These are phyloP conservation scores for Ondatra zibethicus DNA, from an alignment of 2,113 vertebrate species.

Conservation along the genomic window DNA sequence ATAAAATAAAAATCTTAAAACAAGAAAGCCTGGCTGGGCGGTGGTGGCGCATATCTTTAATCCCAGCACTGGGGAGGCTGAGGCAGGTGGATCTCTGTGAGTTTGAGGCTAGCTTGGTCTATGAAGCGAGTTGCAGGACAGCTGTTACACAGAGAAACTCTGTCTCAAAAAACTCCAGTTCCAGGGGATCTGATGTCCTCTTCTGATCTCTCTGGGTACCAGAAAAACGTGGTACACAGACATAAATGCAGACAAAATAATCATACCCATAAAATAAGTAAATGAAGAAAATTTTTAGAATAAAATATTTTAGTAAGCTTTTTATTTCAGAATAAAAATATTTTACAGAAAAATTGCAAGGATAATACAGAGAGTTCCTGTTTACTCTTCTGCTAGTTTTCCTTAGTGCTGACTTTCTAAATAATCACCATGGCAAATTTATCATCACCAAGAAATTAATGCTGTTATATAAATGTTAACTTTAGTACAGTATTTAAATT, in stretches of 20 bases:
- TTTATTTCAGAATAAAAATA: neutral
- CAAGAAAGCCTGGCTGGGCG: too few relatives aligned
- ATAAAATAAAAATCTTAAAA: too few relatives aligned
- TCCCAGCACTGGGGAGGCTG: too few relatives aligned
- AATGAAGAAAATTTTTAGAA: neutral
- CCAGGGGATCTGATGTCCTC: neutral
- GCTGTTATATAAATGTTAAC: neutral
- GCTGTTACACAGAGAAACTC: too few relatives aligned
- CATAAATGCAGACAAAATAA: neutral
- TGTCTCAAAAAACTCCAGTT: neutral
- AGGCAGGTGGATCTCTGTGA: too few relatives aligned
- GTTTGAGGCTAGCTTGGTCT: too few relatives aligned
- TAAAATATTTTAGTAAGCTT: neutral
- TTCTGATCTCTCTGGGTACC: neutral
- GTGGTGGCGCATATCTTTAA: too few relatives aligned
- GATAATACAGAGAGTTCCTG: neutral
- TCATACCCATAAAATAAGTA: neutral
- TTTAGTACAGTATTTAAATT: slow-evolving; percentile 36
- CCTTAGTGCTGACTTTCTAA: neutral
- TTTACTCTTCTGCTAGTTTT: neutral
- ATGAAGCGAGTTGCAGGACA: too few relatives aligned
- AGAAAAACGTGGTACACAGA: neutral
- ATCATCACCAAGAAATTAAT: neutral
- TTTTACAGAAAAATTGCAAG: neutral
- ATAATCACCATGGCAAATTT: neutral